Base-by-base conservation (phyloP, 2,888 invertebrate genomes). In the Pachymerium ferrugineum region DNA sequence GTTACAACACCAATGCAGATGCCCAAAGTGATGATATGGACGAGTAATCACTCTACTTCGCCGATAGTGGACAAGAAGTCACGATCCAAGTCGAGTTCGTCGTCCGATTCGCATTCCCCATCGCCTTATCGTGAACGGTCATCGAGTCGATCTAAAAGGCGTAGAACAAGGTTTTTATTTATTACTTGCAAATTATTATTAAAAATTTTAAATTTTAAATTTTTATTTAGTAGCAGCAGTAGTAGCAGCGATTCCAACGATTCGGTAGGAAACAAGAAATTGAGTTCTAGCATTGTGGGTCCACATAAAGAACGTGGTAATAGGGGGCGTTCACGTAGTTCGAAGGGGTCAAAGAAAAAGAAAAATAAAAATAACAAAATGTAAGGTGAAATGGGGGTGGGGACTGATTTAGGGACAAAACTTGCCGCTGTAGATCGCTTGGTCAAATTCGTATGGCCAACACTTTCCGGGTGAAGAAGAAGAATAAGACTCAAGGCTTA, bases 281-380 rank as follows among this genome's bases (percentile, higher is more conserved):
- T 77, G 28, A 77, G 72, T 68, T 77, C 77, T 14, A 77, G 77
- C 72, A 74, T 77, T 6, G 75, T 76, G 25, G 70, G 76, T 30
- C 77, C 77, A 10, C 35, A 75, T 67, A 35, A 16, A 33, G 22
- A 29, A 47, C 42, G 54, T 12, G 62, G 47, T 29, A 6, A n/a
- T 6, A 70, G 42, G 69, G 10, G 47, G 19, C 28, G 14, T 31
- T 6, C 8, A 19, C 10, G 42, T 25, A 30, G 25, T 16, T 16
- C 28, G 74, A 29, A 10, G 38, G 70, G 81, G 80, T 76, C 83
- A 78, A 83, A 83, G 75, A 83, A 84, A 77, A 79, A 79, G 73
- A 78, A 78, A 42, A 80, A 79, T 75, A 77, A 75, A 16, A 78
- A 76, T 38, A 76, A 75, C 74, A 74, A 74, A 73, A 72, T 69